A percentile compares a stretch with the other conserved stretches of the same genome.
Conservation (phyloP, 1,140 invertebrate genomes). For the Cydia strobilella region DNA sequence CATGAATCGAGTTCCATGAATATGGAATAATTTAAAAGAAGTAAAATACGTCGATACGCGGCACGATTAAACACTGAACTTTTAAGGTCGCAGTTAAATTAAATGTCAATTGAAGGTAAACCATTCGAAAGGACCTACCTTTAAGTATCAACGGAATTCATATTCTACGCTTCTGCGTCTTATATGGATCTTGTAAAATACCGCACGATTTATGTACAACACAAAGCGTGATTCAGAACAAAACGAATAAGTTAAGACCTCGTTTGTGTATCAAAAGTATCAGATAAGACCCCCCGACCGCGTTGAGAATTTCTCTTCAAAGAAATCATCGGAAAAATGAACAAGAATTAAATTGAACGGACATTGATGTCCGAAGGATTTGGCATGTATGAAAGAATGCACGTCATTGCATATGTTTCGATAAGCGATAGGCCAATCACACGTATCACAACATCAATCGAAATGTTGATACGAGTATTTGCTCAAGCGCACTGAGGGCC, state of each 20-base stretch:
- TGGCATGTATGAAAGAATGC: conserved; percentile 33
- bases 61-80: conserved; percentile 45
- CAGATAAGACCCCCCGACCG: conserved; percentile 23
- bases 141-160: conserved; percentile 12
- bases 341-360: conserved; percentile 27
- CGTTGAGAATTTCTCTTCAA: conserved; percentile 19
- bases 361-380: conserved; percentile 34
- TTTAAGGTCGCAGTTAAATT: conserved; percentile 47
- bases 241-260: conserved; percentile 16
- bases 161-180: background rate
- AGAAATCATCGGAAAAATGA: conserved; percentile 33
- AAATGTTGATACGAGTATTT: conserved; percentile 7
- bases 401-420: conserved; percentile 37
- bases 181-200: conserved; percentile 14
- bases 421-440: conserved; percentile 35
- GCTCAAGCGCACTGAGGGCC: background rate
- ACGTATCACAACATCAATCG: conserved; percentile 30
- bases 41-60: conserved; percentile 40
- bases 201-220: conserved; percentile 16
- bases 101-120: conserved; percentile 49
- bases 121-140: conserved; percentile 13
- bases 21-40: conserved; percentile 46
- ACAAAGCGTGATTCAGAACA: conserved; percentile 23
- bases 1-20: conserved; percentile 46
- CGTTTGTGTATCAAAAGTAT: conserved; percentile 3